Evolutionary conservation across 2,797 vertebrate species (phyloP).

Genomic region (Coluber constrictor): DNA sequence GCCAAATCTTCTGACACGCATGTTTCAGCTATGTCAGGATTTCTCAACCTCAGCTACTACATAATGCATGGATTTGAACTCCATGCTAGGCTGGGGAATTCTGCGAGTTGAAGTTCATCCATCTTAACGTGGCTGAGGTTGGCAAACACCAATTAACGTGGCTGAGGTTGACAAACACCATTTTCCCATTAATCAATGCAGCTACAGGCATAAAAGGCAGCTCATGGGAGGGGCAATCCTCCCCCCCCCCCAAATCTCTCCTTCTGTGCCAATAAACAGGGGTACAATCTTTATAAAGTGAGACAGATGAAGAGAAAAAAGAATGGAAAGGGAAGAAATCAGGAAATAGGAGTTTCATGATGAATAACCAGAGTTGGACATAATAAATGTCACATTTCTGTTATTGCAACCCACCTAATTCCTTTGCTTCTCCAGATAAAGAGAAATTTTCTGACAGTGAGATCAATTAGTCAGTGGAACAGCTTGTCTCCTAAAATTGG

Average conservation of each 20-base stretch:
- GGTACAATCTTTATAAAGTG: neutral
- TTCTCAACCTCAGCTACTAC: neutral
- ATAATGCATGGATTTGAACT: neutral
- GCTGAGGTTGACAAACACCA: too few species aligned
- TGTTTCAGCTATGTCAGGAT: neutral
- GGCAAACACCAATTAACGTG: too few species aligned
- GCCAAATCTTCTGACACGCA: neutral
- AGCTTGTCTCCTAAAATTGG: too few species aligned
- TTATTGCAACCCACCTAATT: neutral
- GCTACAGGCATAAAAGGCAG: neutral
- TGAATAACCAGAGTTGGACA: neutral
- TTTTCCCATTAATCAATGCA: too few species aligned
- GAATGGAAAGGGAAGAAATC: neutral
- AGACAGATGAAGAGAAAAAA: neutral
- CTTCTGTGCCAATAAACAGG: neutral
- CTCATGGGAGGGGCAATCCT: too few species aligned
- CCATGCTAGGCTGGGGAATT: neutral
- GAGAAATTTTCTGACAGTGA: too few species aligned
- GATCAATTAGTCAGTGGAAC: too few species aligned
- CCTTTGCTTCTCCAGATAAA: neutral
- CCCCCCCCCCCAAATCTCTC: neutral
- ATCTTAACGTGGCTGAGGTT: neutral
- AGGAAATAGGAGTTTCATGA: neutral
- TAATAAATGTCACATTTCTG: neutral
- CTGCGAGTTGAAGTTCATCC: neutral